These are phyloP conservation scores for Macquaria australasica DNA, from an alignment of 2,113 vertebrate species.

Conservation along the genomic window DNA sequence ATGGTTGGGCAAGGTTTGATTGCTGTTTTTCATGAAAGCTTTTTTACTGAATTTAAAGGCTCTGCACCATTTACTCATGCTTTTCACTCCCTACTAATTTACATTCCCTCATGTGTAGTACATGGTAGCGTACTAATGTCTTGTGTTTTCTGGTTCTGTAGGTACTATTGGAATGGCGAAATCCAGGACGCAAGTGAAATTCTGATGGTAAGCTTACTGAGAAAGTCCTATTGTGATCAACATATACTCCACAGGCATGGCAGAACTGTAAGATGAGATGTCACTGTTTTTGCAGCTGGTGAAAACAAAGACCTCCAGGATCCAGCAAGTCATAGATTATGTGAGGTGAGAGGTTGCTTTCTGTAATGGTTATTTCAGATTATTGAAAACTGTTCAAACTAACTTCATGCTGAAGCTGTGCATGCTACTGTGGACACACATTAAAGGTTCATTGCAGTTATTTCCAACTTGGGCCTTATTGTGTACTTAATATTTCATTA, in stretches of 20 bases:
- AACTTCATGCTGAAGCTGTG: not conserved
- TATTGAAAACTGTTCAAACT: not conserved
- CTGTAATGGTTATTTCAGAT: not conserved
- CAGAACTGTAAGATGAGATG: conserved; percentile 30
- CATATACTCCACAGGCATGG: not conserved
- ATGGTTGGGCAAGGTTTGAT: not conserved
- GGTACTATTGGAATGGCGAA: conserved; percentile 92
- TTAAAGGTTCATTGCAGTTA: not conserved
- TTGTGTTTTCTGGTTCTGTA: conserved; percentile 51
- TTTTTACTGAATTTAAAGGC: not conserved
- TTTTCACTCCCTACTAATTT: not conserved
- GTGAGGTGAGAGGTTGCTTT: conserved; percentile 84
- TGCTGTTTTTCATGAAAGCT: not conserved
- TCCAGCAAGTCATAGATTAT: conserved; percentile 81
- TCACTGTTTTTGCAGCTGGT: conserved; percentile 83
- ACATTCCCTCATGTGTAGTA: not conserved
- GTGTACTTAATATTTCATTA: not conserved
- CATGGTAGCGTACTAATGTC: not conserved
- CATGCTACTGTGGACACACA: not conserved
- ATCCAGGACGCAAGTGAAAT: conserved; percentile 89
- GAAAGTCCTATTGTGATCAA: not conserved
- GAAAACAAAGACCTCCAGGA: conserved; percentile 89
- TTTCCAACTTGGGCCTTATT: not conserved
- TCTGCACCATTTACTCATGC: not conserved
- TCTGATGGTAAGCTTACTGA: conserved; percentile 84